Evolutionary conservation across 1,140 invertebrate species (phyloP).

Genomic region (Drosophila ficusphila): DNA sequence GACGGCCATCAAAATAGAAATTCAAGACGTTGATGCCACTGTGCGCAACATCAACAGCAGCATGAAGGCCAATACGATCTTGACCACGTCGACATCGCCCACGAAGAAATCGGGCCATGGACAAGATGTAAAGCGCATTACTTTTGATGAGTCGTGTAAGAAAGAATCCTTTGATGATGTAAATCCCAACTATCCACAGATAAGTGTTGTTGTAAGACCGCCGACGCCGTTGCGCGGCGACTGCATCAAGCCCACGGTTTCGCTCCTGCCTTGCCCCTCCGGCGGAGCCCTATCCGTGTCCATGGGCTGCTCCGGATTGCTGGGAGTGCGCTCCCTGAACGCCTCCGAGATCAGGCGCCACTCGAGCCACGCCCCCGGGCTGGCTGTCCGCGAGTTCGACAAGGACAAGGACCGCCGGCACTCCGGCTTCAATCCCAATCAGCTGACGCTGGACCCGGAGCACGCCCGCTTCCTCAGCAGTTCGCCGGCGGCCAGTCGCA

Average conservation of each 20-base stretch:
- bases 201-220: constrained; percentile 89
- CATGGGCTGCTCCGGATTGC: constrained; percentile 51
- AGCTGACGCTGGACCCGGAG: constrained; percentile 86
- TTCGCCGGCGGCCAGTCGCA: constrained; percentile 90
- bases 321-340: constrained; percentile 59
- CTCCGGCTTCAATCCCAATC: constrained; percentile 86
- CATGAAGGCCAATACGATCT: constrained; percentile 29
- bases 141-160: constrained; percentile 84
- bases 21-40: constrained; percentile 57
- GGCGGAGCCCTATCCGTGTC: constrained; percentile 46
- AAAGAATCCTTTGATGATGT: constrained; percentile 85
- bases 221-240: constrained; percentile 87
- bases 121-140: constrained; percentile 84
- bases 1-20: constrained; percentile 76
- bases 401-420: constrained; percentile 85
- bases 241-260: constrained; percentile 58
- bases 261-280: constrained; percentile 30
- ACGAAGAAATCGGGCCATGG: constrained; percentile 75
- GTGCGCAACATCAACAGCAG: constrained; percentile 46
- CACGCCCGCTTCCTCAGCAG: constrained; percentile 87
- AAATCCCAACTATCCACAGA: constrained; percentile 85
- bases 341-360: constrained; percentile 76
- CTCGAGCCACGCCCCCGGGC: constrained; percentile 81
- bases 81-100: constrained; percentile 64
- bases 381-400: constrained; percentile 80